Evolutionary conservation across 1,140 invertebrate species (phyloP).

Genomic region (Tribolium madens): DNA sequence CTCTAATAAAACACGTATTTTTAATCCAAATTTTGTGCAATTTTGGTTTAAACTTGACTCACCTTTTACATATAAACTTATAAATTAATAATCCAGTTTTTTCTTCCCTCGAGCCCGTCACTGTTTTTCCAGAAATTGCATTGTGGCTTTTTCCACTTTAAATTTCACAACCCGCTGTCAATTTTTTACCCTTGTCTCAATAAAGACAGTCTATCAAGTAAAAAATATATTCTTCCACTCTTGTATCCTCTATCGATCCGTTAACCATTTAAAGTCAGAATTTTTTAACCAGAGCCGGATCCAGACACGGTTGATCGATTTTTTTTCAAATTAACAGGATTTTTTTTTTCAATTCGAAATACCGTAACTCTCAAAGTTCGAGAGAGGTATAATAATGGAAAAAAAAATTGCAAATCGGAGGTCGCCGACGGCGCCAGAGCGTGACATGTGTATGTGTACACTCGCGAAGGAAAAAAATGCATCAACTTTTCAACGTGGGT

Average conservation of each 20-base stretch:
- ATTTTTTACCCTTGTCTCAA: not conserved
- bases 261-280: not conserved
- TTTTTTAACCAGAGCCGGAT: not conserved
- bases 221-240: not conserved
- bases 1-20: no score
- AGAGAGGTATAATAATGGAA: not conserved
- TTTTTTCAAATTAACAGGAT: not conserved
- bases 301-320: not conserved
- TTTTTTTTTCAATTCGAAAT: not conserved
- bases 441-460: not conserved
- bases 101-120: not conserved
- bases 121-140: not conserved
- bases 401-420: not conserved
- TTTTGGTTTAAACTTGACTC: no score
- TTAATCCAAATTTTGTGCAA: no score
- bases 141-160: not conserved
- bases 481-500: not conserved
- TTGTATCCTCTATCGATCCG: not conserved
- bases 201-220: not conserved
- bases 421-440: slow-evolving; percentile 20
- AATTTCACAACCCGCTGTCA: not conserved
- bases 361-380: not conserved
- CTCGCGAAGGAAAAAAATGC: not conserved
- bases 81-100: no score
- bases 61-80: no score